Percentiles rank a stretch among this genome's conserved stretches.
phyloP scores from a whole-genome alignment of 2,797 vertebrate genomes.

The Pseudochirops corinnae region DNA sequence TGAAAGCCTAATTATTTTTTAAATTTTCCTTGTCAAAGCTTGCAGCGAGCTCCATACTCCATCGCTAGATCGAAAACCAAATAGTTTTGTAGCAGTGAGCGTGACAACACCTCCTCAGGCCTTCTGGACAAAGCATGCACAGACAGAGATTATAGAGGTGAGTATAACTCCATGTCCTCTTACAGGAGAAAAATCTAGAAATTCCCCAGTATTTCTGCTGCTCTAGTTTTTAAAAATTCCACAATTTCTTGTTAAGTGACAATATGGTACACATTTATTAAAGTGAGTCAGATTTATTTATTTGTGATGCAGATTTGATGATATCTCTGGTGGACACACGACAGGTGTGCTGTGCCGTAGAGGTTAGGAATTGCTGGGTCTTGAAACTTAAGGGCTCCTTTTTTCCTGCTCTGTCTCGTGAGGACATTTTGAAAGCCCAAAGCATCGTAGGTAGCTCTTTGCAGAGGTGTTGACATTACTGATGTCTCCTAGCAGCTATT shows the following conservation, averaged over 20 bases:
- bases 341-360: background rate
- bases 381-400: background rate
- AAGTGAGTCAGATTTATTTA: constrained; percentile 5
- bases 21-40: constrained; percentile 83
- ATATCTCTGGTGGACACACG: constrained; percentile 2
- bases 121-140: constrained; percentile 99
- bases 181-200: fast-evolving
- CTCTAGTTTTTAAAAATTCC: background rate
- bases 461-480: background rate
- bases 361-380: background rate
- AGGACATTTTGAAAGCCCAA: background rate
- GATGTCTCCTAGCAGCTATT: background rate
- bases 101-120: constrained; percentile 98
- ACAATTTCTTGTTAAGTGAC: constrained; percentile 18
- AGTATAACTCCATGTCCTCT: constrained; percentile 63
- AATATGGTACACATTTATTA: background rate
- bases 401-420: background rate
- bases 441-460: background rate
- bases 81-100: constrained; percentile 97
- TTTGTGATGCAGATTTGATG: constrained; percentile 4
- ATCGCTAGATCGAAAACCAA: constrained; percentile 95
- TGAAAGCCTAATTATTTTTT: constrained; percentile 52
- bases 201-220: fast-evolving
- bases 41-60: constrained; percentile 95
- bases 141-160: constrained; percentile 99